Conservation (phyloP, 2,113 vertebrate genomes). For the Herpetotheres cachinnans region DNA sequence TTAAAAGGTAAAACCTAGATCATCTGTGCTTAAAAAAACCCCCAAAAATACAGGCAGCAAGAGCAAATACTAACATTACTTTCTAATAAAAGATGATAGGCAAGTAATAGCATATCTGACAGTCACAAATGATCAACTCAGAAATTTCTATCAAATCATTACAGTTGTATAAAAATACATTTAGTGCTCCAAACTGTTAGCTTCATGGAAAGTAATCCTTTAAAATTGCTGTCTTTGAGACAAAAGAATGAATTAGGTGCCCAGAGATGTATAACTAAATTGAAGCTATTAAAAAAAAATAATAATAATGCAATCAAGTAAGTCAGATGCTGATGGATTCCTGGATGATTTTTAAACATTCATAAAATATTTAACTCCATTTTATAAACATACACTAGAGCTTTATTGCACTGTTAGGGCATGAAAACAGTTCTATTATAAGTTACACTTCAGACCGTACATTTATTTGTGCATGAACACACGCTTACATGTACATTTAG, state of each 20-base stretch:
- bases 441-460: neutral
- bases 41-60: neutral
- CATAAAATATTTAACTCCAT: conserved; percentile 17
- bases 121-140: conserved; percentile 8
- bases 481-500: neutral
- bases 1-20: neutral
- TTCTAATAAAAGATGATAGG: neutral
- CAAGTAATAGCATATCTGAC: neutral
- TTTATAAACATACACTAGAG: neutral
- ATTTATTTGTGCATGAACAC: conserved; percentile 3
- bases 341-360: conserved; percentile 27
- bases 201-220: neutral
- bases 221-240: conserved; percentile 11
- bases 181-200: neutral
- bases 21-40: neutral
- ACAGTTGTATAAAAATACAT: conserved; percentile 1
- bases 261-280: neutral
- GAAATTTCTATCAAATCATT: conserved; percentile 5
- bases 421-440: neutral
- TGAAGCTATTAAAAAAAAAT: neutral
- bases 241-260: conserved; percentile 4
- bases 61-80: neutral
- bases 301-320: neutral
- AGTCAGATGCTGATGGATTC: neutral
- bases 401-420: neutral